phyloP scores from a whole-genome alignment of 2,797 vertebrate genomes.

The Sebastes hubbsi region DNA sequence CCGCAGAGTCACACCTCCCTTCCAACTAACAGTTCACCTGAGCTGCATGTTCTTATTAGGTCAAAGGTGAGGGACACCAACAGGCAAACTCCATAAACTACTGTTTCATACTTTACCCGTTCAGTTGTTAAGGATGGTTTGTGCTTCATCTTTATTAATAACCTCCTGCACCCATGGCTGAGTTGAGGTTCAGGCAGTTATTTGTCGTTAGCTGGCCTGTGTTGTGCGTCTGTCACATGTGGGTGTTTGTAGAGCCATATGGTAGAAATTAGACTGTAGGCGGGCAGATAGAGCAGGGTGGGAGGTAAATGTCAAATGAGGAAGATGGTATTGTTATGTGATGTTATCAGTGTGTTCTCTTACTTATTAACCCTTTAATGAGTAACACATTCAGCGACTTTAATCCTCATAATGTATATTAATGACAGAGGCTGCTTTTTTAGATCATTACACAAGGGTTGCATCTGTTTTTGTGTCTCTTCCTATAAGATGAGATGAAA shows the following conservation, averaged over 20 bases:
- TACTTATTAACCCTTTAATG: neutral
- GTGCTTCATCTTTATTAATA: neutral
- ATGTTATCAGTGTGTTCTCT: neutral
- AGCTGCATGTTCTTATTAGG: neutral
- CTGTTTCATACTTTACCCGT: neutral
- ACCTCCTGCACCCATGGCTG: neutral
- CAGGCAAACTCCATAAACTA: neutral
- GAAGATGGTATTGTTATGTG: neutral
- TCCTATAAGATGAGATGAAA: too few relatives aligned
- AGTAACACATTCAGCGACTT: neutral
- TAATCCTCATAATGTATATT: neutral
- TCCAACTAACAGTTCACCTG: neutral
- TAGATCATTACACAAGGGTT: neutral
- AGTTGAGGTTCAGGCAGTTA: neutral
- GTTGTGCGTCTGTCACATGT: slow-evolving; percentile 47
- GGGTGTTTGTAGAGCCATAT: slow-evolving; percentile 25
- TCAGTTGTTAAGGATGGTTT: neutral
- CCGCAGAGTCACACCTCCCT: neutral
- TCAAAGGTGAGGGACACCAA: neutral
- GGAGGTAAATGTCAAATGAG: slow-evolving; percentile 41
- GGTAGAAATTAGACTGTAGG: slow-evolving; percentile 4
- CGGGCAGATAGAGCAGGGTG: neutral
- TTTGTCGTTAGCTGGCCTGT: slow-evolving; percentile 30
- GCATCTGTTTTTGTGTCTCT: too few relatives aligned
- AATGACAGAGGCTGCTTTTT: neutral